Evolutionary conservation across 2,888 invertebrate genomes (phyloP), one percentile per base, ranked within the genome.

Genomic region (Himalopsyche anomala): DNA sequence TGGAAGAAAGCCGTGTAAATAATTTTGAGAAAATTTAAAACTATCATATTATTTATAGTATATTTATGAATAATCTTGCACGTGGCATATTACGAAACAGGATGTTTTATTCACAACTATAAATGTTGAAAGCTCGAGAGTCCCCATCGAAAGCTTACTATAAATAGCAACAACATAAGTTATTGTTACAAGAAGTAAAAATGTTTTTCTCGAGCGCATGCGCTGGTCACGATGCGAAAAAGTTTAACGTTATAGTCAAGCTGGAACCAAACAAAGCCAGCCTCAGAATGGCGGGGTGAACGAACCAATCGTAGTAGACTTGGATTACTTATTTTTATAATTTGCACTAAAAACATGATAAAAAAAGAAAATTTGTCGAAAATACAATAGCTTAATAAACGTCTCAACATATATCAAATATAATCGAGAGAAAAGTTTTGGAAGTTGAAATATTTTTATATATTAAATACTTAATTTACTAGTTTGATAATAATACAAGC

Each of bases 201-300:
- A 19, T 62, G 56, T n/a, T 62, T 62, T 62, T 11, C 56, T 62
- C 56, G 19, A 62, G 56, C 56, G 56, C 19, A 28, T 19, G 62
- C 62, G 28, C 8, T 19, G 28, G 62, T 62, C 62, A 62, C 62
- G 62, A 62, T 4, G 5, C 56, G 56, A 62, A 62, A 62, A 62
- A 28, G 62, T 62, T 62, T 62, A 62, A 62, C 19, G 62, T 19
- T 62, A 19, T 62, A 62, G 62, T 28, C 62, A 28, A 62, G 62
- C 28, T 62, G 19, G 62, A 62, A 62, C 28, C 62, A 62, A 62
- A 62, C 62, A 62, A 62, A 62, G 62, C 62, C 19, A 19, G 19
- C 62, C 19, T 62, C 62, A 9, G 62, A 62, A 62, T 62, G 19
- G 62, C 62, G 62, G 62, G 62, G 62, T 62, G 62, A 62, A 62